Percentiles rank a stretch among this genome's conserved stretches.
Conservation (phyloP, 2,797 vertebrate species). For the Megaceryle alcyon region DNA sequence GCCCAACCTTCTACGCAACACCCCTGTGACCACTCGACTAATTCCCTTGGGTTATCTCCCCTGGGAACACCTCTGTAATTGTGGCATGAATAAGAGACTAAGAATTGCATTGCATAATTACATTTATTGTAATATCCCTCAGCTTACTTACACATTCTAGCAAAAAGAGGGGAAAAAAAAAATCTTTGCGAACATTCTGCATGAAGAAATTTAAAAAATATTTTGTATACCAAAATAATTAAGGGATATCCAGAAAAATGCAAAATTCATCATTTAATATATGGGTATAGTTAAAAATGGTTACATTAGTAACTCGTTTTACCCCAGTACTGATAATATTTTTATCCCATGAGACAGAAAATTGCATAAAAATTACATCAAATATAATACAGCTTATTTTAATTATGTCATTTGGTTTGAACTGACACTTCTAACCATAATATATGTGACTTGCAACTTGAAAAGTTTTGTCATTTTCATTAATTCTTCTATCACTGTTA, state of each 20-base stretch:
- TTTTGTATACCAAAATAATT: neutral
- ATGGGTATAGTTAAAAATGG: neutral
- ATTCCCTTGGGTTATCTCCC: neutral
- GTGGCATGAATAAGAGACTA: neutral
- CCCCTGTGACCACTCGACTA: no score
- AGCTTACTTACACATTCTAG: neutral
- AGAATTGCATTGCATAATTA: neutral
- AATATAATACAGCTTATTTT: neutral
- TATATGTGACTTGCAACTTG: neutral
- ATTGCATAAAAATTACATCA: neutral
- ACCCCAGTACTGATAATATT: neutral
- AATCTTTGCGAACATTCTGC: neutral
- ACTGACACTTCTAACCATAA: neutral
- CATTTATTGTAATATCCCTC: neutral
- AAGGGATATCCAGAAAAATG: neutral
- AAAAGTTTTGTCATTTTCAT: neutral
- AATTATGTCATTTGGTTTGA: neutral
- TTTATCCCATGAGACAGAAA: neutral
- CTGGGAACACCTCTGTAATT: neutral
- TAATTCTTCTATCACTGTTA: neutral
- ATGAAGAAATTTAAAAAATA: neutral
- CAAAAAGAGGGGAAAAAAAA: neutral
- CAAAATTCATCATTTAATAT: neutral
- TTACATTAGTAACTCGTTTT: neutral
- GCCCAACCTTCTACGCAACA: no score